These are phyloP conservation scores for Xenus cinereus DNA, from an alignment of 2,113 vertebrate species.

Conservation along the genomic window DNA sequence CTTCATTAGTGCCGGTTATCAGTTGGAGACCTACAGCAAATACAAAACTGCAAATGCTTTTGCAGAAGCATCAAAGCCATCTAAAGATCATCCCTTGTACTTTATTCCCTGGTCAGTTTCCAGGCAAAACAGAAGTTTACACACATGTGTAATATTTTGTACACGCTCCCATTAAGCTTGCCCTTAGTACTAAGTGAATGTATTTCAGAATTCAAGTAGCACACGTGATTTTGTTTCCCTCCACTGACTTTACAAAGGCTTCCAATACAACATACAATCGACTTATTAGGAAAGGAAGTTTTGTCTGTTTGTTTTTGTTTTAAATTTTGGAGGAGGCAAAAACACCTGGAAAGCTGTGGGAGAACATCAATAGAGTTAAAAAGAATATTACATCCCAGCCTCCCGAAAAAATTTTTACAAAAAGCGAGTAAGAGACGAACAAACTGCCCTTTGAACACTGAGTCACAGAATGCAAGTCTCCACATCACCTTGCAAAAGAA, in stretches of 20 bases:
- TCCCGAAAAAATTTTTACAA: neutral
- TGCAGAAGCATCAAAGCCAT: neutral
- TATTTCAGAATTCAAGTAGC: neutral
- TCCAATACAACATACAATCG: neutral
- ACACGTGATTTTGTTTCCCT: neutral
- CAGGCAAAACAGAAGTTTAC: neutral
- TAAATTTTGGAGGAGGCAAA: neutral
- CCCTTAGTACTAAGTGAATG: neutral
- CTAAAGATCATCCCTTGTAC: neutral
- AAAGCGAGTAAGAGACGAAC: neutral
- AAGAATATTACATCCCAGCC: neutral
- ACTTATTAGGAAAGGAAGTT: neutral
- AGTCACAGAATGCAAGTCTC: neutral
- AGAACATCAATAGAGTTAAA: neutral
- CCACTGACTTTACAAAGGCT: neutral
- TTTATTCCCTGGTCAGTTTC: neutral
- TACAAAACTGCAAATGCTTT: neutral
- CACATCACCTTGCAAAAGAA: neutral
- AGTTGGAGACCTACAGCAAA: neutral
- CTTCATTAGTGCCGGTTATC: neutral
- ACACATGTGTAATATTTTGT: neutral
- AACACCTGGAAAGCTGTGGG: neutral
- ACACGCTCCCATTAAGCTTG: neutral
- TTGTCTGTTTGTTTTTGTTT: neutral
- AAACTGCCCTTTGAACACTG: neutral